Percentiles rank a stretch among this genome's conserved stretches.
Conservation (phyloP, 1,140 invertebrate genomes). For the Diabrotica undecimpunctata region DNA sequence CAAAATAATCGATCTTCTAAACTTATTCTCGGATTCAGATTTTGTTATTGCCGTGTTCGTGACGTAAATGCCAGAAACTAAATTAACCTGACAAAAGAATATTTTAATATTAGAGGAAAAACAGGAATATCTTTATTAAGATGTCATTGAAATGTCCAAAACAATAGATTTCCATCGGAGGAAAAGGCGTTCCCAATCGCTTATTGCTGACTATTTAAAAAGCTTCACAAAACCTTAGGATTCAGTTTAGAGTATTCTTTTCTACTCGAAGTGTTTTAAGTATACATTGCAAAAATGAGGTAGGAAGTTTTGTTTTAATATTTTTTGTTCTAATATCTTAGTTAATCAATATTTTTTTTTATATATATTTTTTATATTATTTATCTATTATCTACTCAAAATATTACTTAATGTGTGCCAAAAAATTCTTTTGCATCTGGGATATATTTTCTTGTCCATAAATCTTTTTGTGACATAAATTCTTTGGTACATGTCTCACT, state of each 20-base stretch:
- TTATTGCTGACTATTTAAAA: neutral
- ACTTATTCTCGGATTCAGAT: no score
- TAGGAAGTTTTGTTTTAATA: neutral
- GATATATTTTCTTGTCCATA: no score
- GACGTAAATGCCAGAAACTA: neutral
- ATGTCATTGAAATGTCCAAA: neutral
- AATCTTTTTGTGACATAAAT: no score
- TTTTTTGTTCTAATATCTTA: neutral
- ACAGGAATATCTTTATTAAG: neutral
- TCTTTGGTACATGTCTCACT: no score
- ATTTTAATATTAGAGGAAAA: neutral
- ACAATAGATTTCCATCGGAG: neutral
- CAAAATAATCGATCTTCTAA: no score
- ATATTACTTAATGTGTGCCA: no score
- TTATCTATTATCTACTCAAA: no score
- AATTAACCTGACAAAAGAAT: conserved; percentile 2
- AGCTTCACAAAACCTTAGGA: neutral
- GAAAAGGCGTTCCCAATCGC: neutral
- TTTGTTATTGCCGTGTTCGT: neutral
- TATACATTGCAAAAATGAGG: neutral
- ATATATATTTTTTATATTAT: neutral
- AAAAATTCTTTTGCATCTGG: no score
- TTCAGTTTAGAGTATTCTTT: neutral
- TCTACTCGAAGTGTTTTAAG: neutral
- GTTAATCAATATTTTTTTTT: neutral